Base-by-base conservation (phyloP, 1,140 invertebrate species). In the Epicauta chinensis region DNA sequence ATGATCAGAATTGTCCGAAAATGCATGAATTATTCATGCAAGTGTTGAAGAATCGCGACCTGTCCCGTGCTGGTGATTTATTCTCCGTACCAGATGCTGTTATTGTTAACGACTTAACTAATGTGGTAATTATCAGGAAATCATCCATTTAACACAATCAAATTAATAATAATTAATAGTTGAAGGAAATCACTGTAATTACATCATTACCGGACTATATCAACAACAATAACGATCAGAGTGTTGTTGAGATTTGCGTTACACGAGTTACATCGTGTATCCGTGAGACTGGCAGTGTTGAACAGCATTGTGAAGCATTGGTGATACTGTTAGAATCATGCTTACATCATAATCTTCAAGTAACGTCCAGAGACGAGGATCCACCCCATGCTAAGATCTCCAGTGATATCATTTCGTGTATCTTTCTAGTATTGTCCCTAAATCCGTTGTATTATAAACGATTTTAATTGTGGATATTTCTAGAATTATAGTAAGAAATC, bases 331-430 rank as follows among this genome's bases (percentile, higher is more conserved):
- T 97, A 15, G 87, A 93, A 73, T 86, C 88, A 12, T 95, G 91
- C 67, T 73, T 95, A 30, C 83, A 87, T 65, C 89, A 94, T 73
- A 89, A 91, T 70, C 77, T 96, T 50, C 86, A 89, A 69, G 87
- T 89, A 1, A 77, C 82, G n/a, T 71, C 76, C 36, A 73, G 77
- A 37, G 87, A 91, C 73, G 86, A 89, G 65, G 91, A 95, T 73
- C 90, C 92, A 9, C 91, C 93, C 4, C 92, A 96, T 80, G 91
- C 91, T 13, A 96, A 96, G 77, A 95, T 97, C 63, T 91, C 91
- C 5, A 89, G 89, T 38, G 93, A 96, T 76, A 82, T 96, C 41
- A 87, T 96, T 61, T 92, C 91, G 42, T 93, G 91, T 74, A 85
- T 97, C 69, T 95, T 97, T 74, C 75, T 93, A 75, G 91, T 95